These are phyloP conservation scores for Drosophila guanche DNA, from an alignment of 1,140 invertebrate genomes.

Conservation along the genomic window DNA sequence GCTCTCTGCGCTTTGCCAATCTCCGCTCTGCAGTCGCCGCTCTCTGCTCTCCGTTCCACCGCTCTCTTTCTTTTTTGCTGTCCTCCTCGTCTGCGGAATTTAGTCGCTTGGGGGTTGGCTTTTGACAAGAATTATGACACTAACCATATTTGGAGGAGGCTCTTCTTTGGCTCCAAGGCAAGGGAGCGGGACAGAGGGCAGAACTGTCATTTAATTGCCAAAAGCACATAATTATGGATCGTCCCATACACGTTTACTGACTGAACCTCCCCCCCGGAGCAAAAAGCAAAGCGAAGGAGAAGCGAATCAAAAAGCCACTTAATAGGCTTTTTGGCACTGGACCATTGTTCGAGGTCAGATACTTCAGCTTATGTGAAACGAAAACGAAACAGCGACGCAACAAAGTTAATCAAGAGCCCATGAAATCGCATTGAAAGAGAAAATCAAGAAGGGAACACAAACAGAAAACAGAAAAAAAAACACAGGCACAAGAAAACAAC, in stretches of 20 bases:
- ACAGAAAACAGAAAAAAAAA: slow-evolving; percentile 1
- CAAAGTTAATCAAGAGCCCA: slow-evolving; percentile 69
- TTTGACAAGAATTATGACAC: slow-evolving; percentile 82
- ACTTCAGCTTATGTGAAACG: slow-evolving; percentile 38
- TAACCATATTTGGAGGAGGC: slow-evolving; percentile 69
- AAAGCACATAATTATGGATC: slow-evolving; percentile 73
- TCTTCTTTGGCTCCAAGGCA: slow-evolving; percentile 14
- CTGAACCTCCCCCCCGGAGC: slow-evolving; percentile 46
- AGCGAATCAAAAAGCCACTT: slow-evolving; percentile 40
- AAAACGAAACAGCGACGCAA: slow-evolving; percentile 27
- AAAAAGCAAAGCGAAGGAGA: slow-evolving; percentile 3
- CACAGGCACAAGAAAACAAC: slow-evolving; percentile 32
- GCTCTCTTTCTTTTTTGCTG: no score
- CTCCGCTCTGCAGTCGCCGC: no score
- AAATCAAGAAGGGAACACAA: slow-evolving; percentile 24
- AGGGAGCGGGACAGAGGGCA: slow-evolving; percentile 13
- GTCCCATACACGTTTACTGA: slow-evolving; percentile 40
- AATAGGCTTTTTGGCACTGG: slow-evolving; percentile 54
- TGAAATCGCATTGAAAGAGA: slow-evolving; percentile 74
- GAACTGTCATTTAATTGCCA: slow-evolving; percentile 72
- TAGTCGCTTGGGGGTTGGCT: slow-evolving; percentile 72
- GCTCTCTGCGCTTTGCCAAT: no score
- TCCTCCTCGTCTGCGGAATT: slow-evolving; percentile 25
- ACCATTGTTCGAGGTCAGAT: slow-evolving; percentile 33
- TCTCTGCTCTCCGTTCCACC: no score